Conservation (phyloP, 2,113 vertebrate species). For the Campylomormyrus tamandua region DNA sequence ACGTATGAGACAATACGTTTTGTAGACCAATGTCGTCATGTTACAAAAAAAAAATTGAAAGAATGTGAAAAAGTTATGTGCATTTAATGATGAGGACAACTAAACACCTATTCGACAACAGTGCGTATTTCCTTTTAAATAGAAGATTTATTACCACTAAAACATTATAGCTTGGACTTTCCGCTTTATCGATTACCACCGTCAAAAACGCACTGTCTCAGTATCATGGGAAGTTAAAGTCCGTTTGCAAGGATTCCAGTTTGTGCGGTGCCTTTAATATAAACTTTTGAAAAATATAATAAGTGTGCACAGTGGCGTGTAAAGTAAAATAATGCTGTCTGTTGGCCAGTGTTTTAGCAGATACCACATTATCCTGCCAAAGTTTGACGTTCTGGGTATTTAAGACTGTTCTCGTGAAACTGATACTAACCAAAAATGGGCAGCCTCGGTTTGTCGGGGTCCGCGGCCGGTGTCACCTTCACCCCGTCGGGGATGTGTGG, state of each 20-base stretch:
- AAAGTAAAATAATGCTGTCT: no score
- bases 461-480: constrained; percentile 7
- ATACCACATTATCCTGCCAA: no score
- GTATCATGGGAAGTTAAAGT: neutral
- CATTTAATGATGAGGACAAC: neutral
- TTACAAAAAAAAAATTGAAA: neutral
- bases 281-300: neutral
- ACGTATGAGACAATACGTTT: neutral
- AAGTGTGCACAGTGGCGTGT: neutral
- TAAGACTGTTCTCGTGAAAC: neutral
- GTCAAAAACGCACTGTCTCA: no score
- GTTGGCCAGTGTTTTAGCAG: no score
- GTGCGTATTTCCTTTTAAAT: neutral
- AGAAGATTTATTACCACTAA: neutral
- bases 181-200: neutral
- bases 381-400: neutral
- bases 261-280: neutral
- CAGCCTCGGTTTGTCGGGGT: constrained; percentile 25
- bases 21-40: neutral
- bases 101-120: neutral
- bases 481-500: constrained; percentile 31
- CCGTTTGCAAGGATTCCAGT: neutral
- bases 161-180: neutral
- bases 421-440: constrained; percentile 35
- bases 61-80: neutral